phyloP scores from a whole-genome alignment of 53 echinoderm and acorn worm genomes.

The Apostichopus leukothele region DNA sequence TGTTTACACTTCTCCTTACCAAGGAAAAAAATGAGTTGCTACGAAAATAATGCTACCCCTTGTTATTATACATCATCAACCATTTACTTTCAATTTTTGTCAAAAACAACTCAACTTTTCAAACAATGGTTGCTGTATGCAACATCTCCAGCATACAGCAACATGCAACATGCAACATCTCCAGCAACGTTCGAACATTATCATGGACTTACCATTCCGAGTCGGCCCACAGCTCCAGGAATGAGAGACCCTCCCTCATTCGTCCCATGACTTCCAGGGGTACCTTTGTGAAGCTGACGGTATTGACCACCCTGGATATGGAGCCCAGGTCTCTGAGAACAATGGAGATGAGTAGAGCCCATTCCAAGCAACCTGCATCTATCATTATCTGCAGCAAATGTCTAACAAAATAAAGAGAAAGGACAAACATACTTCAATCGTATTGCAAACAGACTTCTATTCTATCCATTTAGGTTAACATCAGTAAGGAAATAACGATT shows the following conservation, averaged over 20 bases:
- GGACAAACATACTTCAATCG: not conserved
- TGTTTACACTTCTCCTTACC: no score
- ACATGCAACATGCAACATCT: no score
- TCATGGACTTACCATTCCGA: conserved; percentile 81
- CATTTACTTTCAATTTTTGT: no score
- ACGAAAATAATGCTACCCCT: no score
- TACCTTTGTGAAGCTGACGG: conserved; percentile 73
- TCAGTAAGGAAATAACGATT: no score
- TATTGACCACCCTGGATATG: conserved; percentile 78
- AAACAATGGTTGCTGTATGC: no score
- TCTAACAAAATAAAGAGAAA: conserved; percentile 34
- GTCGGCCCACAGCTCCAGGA: conserved; percentile 93
- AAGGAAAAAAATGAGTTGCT: no score
- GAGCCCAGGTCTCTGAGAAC: conserved; percentile 74
- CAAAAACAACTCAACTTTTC: no score
- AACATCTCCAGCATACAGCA: no score
- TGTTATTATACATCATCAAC: no score
- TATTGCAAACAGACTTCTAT: not conserved
- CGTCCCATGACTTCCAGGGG: conserved; percentile 77
- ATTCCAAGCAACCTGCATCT: conserved; percentile 87
- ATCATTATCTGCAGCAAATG: conserved; percentile 78
- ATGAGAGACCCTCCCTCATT: conserved; percentile 93
- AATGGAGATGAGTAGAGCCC: conserved; percentile 84
- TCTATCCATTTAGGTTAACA: no score
- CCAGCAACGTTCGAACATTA: not conserved